Evolutionary conservation across 2,888 invertebrate species (phyloP), one percentile per base, ranked within the genome.

Genomic region (Eupithecia exiguata): DNA sequence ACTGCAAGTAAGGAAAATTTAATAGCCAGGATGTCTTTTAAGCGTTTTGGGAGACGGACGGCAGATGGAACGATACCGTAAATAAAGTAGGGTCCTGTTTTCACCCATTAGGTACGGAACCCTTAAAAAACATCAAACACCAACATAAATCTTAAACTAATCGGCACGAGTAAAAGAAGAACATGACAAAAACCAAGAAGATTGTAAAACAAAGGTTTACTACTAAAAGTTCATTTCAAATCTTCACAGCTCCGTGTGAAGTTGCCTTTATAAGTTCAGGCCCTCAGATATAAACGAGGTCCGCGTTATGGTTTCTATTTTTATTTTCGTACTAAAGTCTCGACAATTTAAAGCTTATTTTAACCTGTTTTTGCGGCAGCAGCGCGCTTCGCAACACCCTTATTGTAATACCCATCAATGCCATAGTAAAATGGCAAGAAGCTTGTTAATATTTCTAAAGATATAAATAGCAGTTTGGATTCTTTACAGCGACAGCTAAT

Each of bases 341-440:
- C 78, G 77, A 79, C 84, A 79, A 77, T 79, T 82, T 81, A 83
- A 84, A 85, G 80, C 81, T 81, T 84, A 85, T 82, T 30, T 84
- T 84, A 86, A 87, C 84, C 84, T 84, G 86, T 89, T 90, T 88
- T 88, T 74, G 86, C 82, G 78, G 80, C 81, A 80, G 79, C 38
- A 61, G 79, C 81, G 79, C 80, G 80, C 62, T 35, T 81, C 84
- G 80, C 82, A 82, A 81, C 82, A 79, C 80, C 79, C 81, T 83
- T 84, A 87, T 87, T 86, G 86, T 86, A 85, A 84, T 87, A 81
- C 84, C 87, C 85, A 87, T 85, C 87, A 86, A 86, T 87, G 82
- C 83, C 75, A 83, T 81, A 85, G 86, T 87, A 86, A 89, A 88
- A 87, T 88, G 84, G 86, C 85, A 85, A 84, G 83, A 82, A 82